Evolutionary conservation across 2,888 invertebrate species (phyloP), one percentile per base, ranked within the genome.

Genomic region (Brachyptera putata): DNA sequence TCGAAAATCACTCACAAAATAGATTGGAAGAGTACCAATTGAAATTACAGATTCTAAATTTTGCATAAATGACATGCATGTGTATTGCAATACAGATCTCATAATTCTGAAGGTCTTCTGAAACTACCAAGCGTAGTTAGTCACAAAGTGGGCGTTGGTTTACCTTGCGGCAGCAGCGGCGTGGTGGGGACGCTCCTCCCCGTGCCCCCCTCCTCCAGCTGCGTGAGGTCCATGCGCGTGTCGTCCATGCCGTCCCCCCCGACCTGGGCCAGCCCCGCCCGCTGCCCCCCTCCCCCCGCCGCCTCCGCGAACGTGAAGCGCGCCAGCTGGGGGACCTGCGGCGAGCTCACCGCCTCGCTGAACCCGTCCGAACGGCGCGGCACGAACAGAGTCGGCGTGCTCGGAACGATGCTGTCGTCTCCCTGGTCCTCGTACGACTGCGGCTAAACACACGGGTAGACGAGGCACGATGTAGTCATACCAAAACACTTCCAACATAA

Each of bases 291-390:
- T 3, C 50, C 39, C 13, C 26, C 43, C 11, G 41, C 43, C 7
- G 14, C 22, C 16, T 46, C 46, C 60, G 81, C 80, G 69, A 85
- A 86, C 16, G 81, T 83, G 69, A 87, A 87, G 66, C 85, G 78
- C 75, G 75, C 61, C 76, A 75, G 79, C 68, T 76, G 76, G 2
- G 83, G 83, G 25, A 87, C 85, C 76, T 88, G 85, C 3, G 95
- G 95, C 0, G 95, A 95, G 72, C 93, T 93, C 36, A 95, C 90
- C 46, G 93, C 93, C 73, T 94, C 92, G 37, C 92, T 91, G 76
- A 92, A 92, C 57, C 91, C 92, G 73, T 94, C 93, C 63, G 83
- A 85, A 63, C 92, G 80, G 62, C 90, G 78, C 2, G 92, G 91
- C 46, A 89, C 86, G 70, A 87, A 90, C 24, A 94, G 77, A 2